Evolutionary conservation across 2,888 invertebrate species (phyloP).

Genomic region (Mycalesis mineus): DNA sequence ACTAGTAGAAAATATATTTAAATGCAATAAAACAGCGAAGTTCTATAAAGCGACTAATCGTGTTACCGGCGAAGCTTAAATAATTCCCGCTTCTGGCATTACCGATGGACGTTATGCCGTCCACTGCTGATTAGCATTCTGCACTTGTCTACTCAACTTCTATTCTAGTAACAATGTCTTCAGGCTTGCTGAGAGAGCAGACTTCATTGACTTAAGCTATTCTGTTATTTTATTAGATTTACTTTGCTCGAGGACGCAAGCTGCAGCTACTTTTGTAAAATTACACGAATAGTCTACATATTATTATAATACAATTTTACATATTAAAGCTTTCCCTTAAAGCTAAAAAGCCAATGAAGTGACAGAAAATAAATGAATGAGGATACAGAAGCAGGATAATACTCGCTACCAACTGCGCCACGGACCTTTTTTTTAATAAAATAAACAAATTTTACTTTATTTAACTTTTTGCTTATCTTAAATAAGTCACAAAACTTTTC

Average conservation of each 20-base stretch:
- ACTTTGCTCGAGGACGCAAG: not conserved
- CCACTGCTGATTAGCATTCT: conserved; percentile 9
- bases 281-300: not conserved
- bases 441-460: too few species aligned
- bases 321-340: too few species aligned
- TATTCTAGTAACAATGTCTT: conserved; percentile 3
- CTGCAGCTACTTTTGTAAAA: not conserved
- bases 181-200: not conserved
- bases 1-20: not conserved
- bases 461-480: too few species aligned
- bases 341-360: too few species aligned
- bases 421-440: too few species aligned
- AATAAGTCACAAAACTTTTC: too few species aligned
- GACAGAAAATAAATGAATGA: too few species aligned
- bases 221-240: not conserved
- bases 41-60: not conserved
- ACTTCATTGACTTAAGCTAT: not conserved
- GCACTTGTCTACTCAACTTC: not conserved
- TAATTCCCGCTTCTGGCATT: conserved; percentile 7
- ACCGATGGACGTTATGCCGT: not conserved
- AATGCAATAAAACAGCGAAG: not conserved
- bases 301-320: too few species aligned
- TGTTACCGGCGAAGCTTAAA: not conserved
- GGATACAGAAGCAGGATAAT: too few species aligned
- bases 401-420: too few species aligned